Percentiles rank a stretch among this genome's conserved stretches.
Conservation (phyloP, 2,888 invertebrate genomes). For the Lasius fuliginosus region DNA sequence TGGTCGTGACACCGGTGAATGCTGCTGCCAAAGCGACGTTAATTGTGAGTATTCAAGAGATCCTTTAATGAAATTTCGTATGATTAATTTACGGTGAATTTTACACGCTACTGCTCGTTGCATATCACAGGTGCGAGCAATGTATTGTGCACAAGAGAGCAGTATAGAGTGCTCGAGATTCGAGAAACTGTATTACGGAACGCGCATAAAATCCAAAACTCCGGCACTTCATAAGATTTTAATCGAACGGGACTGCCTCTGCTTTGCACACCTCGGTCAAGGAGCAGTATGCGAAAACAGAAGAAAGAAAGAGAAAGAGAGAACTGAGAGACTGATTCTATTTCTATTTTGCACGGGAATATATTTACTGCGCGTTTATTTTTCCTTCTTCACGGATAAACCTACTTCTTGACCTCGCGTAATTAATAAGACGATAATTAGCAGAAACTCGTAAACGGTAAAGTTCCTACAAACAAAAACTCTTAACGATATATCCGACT, state of each 20-base stretch:
- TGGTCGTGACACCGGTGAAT: constrained; percentile 28
- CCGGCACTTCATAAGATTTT: constrained; percentile 23
- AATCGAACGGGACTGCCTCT: neutral
- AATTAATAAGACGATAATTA: constrained; percentile 42
- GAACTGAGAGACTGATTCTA: neutral
- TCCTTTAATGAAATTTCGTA: constrained; percentile 72
- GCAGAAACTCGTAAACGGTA: neutral
- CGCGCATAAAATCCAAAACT: constrained; percentile 30
- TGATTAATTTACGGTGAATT: constrained; percentile 67
- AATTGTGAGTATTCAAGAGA: constrained; percentile 72
- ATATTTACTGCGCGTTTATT: neutral
- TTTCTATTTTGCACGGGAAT: neutral
- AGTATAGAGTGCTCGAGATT: constrained; percentile 23
- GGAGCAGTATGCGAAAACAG: too few species aligned
- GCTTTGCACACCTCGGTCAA: neutral
- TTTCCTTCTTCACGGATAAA: neutral
- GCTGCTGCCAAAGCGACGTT: constrained; percentile 48
- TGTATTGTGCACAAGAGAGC: constrained; percentile 7
- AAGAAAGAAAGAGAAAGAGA: too few species aligned
- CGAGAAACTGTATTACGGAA: constrained; percentile 50
- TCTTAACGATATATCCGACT: neutral
- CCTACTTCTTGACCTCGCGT: neutral
- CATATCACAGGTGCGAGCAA: neutral
- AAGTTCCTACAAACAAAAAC: constrained; percentile 12
- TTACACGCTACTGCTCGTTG: constrained; percentile 42